Evolutionary conservation across 2,113 vertebrate species (phyloP).

Genomic region (Semnopithecus entellus): DNA sequence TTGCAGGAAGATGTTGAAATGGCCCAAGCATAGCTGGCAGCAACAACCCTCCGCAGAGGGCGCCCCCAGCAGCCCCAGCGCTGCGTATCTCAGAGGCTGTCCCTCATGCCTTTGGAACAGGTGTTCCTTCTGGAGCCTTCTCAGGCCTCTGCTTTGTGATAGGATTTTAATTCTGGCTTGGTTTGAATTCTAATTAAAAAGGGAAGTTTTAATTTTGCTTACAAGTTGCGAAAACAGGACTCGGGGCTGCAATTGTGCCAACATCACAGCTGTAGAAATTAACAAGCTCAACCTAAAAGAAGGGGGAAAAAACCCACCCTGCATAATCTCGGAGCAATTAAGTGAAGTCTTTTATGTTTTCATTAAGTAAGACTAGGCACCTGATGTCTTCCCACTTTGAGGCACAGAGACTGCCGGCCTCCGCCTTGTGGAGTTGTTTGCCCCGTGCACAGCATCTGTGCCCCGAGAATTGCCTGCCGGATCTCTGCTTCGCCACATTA

Average conservation of each 20-base stretch:
- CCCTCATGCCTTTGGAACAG: neutral
- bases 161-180: slow-evolving; percentile 59
- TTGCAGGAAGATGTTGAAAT: neutral
- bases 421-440: neutral
- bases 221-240: slow-evolving; percentile 77
- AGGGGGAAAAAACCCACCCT: neutral
- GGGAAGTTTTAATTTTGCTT: slow-evolving; percentile 81
- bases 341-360: slow-evolving; percentile 75
- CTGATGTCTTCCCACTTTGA: slow-evolving; percentile 48
- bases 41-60: neutral
- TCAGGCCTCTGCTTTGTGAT: slow-evolving; percentile 26
- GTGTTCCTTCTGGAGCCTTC: slow-evolving; percentile 61
- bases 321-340: slow-evolving; percentile 71
- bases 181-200: slow-evolving; percentile 80
- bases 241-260: slow-evolving; percentile 73
- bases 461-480: slow-evolving; percentile 13
- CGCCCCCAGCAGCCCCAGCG: fast-evolving
- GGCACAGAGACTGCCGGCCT: slow-evolving; percentile 15
- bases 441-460: slow-evolving; percentile 27
- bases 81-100: neutral
- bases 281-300: slow-evolving; percentile 75
- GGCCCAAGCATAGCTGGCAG: fast-evolving
- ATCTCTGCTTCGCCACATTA: slow-evolving; percentile 42
- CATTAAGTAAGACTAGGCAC: slow-evolving; percentile 73
- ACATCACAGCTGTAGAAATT: slow-evolving; percentile 79